phyloP scores from a whole-genome alignment of 2,888 invertebrate genomes.

The Elmis aenea region DNA sequence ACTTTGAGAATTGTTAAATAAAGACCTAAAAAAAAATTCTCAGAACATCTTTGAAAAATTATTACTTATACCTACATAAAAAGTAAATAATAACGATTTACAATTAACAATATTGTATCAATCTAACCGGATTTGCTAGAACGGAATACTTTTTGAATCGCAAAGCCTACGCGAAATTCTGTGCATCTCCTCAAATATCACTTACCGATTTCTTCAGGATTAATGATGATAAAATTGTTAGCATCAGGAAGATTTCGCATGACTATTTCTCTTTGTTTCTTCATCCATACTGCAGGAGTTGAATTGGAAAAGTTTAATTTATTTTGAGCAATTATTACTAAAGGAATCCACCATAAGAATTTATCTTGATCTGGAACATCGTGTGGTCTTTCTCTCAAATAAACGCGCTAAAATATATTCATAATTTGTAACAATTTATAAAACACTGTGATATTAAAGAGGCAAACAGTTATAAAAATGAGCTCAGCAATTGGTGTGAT shows the following conservation, averaged over 20 bases:
- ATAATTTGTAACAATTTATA: slow-evolving; percentile 3
- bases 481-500: background rate
- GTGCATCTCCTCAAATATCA: slow-evolving; percentile 7
- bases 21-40: no score
- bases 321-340: slow-evolving; percentile 58
- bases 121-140: no score
- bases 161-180: no score
- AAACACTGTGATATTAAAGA: slow-evolving; percentile 1
- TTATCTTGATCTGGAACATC: slow-evolving; percentile 66
- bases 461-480: background rate
- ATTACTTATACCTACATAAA: no score
- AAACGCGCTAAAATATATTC: slow-evolving; percentile 54
- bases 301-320: slow-evolving; percentile 56
- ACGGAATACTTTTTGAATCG: no score
- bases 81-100: no score
- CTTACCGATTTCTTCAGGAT: slow-evolving; percentile 78
- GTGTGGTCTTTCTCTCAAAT: slow-evolving; percentile 67
- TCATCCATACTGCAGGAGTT: slow-evolving; percentile 61
- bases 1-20: no score
- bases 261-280: slow-evolving; percentile 51
- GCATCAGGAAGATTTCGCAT: slow-evolving; percentile 52
- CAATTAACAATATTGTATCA: no score
- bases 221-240: slow-evolving; percentile 68
- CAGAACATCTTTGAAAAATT: no score
- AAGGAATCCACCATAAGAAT: slow-evolving; percentile 71